These are phyloP conservation scores for Dinomys branickii DNA, from an alignment of 2,113 vertebrate species.

Conservation along the genomic window DNA sequence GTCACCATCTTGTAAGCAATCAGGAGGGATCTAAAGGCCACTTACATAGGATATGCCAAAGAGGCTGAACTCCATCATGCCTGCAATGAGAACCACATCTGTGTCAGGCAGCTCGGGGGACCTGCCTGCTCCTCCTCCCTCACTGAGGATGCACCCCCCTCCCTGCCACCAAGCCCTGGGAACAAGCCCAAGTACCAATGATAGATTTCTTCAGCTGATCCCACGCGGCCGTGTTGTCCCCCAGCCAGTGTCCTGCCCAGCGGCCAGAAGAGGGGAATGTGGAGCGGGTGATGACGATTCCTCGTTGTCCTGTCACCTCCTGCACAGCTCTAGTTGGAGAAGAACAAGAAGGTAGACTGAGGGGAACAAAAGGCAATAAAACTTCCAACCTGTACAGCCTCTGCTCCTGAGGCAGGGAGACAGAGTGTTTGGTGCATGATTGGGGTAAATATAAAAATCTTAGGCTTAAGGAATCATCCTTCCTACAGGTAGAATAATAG, in stretches of 20 bases:
- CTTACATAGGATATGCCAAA: conserved; percentile 97
- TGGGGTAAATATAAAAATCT: not conserved
- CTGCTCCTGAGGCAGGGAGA: too few relatives aligned
- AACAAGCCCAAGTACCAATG: conserved; percentile 86
- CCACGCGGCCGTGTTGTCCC: conserved; percentile 92
- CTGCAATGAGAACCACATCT: conserved; percentile 83
- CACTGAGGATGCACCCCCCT: accelerated
- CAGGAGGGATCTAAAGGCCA: not conserved
- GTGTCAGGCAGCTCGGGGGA: not conserved
- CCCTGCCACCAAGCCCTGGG: not conserved
- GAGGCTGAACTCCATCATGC: conserved; percentile 98
- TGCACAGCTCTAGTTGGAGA: conserved; percentile 81
- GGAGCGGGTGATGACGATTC: conserved; percentile 87
- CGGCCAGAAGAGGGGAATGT: conserved; percentile 93
- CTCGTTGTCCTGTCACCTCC: conserved; percentile 78
- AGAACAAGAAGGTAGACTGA: not conserved
- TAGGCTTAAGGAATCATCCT: too few relatives aligned
- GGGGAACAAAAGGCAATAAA: not conserved
- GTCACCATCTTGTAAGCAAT: not conserved
- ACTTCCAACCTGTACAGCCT: too few relatives aligned
- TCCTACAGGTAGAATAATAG: too few relatives aligned
- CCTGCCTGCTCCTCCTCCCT: not conserved
- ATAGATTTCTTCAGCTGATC: conserved; percentile 89
- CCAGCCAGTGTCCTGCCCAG: conserved; percentile 96
- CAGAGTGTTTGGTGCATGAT: too few relatives aligned